Conservation (phyloP, 2,888 invertebrate species). For the Oscheius myriophilus region DNA sequence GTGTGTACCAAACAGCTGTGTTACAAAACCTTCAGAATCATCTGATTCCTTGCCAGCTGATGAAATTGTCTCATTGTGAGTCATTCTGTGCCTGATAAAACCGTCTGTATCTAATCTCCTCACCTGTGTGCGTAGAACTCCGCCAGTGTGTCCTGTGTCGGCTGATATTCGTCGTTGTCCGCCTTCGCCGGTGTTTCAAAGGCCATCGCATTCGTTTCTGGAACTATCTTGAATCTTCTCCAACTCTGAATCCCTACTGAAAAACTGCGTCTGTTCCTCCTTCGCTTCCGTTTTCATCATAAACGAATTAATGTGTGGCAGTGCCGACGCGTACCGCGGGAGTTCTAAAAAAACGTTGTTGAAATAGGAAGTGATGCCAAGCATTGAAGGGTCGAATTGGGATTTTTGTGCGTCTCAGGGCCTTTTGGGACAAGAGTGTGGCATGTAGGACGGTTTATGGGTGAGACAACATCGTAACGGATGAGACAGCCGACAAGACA, state of each 20-base stretch:
- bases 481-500: not conserved
- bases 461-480: conserved; percentile 31
- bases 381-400: too few relatives aligned
- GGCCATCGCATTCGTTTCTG: not conserved
- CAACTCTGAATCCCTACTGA: conserved; percentile 8
- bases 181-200: conserved; percentile 13
- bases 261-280: conserved; percentile 18
- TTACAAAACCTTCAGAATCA: too few relatives aligned
- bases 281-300: conserved; percentile 34
- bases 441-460: conserved; percentile 27
- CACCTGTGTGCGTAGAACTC: conserved; percentile 26
- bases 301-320: conserved; percentile 31
- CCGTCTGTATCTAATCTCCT: too few relatives aligned
- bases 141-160: conserved; percentile 27
- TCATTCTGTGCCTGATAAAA: too few relatives aligned
- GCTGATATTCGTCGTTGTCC: conserved; percentile 26
- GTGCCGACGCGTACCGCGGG: conserved; percentile 1
- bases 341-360: conserved; percentile 7
- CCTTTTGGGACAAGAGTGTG: conserved; percentile 23
- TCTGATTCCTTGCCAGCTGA: too few relatives aligned
- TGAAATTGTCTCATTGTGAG: too few relatives aligned
- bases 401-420: not conserved
- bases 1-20: too few relatives aligned
- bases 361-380: too few relatives aligned
- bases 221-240: too few relatives aligned